These are phyloP conservation scores for Byasa hedistus DNA, from an alignment of 2,888 invertebrate genomes.

Conservation along the genomic window DNA sequence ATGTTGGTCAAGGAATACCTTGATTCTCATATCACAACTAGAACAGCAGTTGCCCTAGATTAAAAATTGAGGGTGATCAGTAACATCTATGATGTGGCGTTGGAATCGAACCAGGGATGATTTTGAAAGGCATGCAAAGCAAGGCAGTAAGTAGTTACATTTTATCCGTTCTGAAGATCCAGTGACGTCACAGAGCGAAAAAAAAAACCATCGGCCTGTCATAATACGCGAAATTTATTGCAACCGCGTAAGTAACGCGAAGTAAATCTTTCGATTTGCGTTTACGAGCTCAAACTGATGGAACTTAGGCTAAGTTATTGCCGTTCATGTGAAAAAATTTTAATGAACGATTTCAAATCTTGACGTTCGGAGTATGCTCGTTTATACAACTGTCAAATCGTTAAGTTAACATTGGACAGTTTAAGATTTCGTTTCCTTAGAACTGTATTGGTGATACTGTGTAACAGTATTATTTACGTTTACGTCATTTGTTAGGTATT, in stretches of 20 bases:
- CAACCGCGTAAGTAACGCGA: constrained; percentile 36
- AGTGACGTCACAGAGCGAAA: constrained; percentile 29
- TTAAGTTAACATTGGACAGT: not conserved
- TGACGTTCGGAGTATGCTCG: not conserved
- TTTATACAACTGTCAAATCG: constrained; percentile 11
- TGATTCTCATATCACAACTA: no score
- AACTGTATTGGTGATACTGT: not conserved
- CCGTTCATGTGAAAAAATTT: constrained; percentile 20
- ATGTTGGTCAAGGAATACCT: no score
- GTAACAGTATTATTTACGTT: not conserved
- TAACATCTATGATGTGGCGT: no score
- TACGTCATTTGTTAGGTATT: not conserved
- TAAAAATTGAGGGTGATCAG: no score
- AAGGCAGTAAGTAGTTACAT: not conserved
- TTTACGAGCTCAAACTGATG: constrained; percentile 41
- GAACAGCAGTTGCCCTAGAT: no score
- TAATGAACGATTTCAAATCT: constrained; percentile 2
- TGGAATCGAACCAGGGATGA: no score
- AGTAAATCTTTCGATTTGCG: constrained; percentile 40
- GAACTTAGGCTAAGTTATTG: constrained; percentile 34
- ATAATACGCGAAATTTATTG: constrained; percentile 40
- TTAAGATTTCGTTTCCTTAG: not conserved
- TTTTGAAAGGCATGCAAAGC: no score
- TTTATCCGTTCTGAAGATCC: not conserved
- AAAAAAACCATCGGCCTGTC: constrained; percentile 31